A percentile compares a stretch with the other conserved stretches of the same genome.
These are phyloP conservation scores for Crossoptilon crossoptilon DNA, from an alignment of 2,797 vertebrate genomes.

Conservation along the genomic window DNA sequence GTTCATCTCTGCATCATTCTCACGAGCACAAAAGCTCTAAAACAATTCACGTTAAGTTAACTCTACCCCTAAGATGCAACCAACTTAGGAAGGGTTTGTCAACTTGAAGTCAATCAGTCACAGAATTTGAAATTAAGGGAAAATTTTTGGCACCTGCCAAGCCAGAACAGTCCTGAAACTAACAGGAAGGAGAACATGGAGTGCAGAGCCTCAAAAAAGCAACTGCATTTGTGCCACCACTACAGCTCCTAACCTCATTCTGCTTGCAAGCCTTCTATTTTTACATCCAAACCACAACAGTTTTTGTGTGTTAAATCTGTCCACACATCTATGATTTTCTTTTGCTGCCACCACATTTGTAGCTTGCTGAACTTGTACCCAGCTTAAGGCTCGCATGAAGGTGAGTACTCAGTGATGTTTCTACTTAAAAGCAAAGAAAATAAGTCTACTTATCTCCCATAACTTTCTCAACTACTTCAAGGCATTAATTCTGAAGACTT, in stretches of 20 bases:
- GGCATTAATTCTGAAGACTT: conserved; percentile 9
- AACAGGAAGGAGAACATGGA: neutral
- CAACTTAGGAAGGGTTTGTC: neutral
- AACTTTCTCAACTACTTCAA: neutral
- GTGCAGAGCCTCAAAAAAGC: neutral
- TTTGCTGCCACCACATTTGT: neutral
- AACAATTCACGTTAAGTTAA: neutral
- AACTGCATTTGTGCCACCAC: neutral
- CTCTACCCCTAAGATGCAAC: neutral
- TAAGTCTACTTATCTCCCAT: conserved; percentile 23
- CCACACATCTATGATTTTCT: neutral
- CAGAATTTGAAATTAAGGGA: neutral
- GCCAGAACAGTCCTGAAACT: neutral
- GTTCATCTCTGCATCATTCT: conserved; percentile 6
- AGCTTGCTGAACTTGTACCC: neutral
- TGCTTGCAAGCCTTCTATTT: conserved; percentile 10
- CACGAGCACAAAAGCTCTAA: neutral
- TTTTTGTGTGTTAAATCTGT: neutral
- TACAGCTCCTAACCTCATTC: conserved; percentile 19
- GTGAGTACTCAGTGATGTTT: neutral
- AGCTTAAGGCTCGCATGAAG: neutral
- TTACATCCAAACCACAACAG: neutral
- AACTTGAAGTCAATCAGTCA: neutral
- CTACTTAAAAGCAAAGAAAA: neutral
- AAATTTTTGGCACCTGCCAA: neutral